Evolutionary conservation across 2,113 vertebrate species (phyloP).

Genomic region (Silurus glanis): DNA sequence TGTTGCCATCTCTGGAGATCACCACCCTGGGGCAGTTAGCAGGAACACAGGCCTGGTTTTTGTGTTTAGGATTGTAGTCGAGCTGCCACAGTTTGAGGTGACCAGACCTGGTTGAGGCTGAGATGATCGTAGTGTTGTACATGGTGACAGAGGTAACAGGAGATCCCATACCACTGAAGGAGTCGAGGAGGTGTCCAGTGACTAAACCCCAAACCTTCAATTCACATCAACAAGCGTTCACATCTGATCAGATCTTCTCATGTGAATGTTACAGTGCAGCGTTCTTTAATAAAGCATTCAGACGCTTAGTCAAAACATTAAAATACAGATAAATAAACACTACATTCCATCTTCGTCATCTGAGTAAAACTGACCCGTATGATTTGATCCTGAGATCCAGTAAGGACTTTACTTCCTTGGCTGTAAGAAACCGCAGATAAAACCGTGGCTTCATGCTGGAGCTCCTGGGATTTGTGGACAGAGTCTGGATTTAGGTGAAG

Average conservation of each 20-base stretch:
- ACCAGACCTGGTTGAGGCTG: slow-evolving; percentile 64
- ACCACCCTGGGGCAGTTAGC: slow-evolving; percentile 64
- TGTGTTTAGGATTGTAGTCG: slow-evolving; percentile 55
- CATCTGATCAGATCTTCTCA: neutral
- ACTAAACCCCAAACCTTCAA: slow-evolving; percentile 81
- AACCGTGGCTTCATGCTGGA: slow-evolving; percentile 71
- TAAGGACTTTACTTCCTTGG: slow-evolving; percentile 64
- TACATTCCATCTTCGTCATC: neutral
- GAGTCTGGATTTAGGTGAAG: slow-evolving; percentile 61
- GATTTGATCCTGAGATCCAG: slow-evolving; percentile 73
- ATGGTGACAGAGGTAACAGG: slow-evolving; percentile 64
- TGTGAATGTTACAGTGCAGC: neutral
- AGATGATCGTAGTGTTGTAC: slow-evolving; percentile 62
- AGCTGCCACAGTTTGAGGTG: slow-evolving; percentile 75
- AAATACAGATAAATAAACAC: neutral
- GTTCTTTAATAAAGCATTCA: too few relatives aligned
- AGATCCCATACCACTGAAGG: slow-evolving; percentile 66
- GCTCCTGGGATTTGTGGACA: slow-evolving; percentile 64
- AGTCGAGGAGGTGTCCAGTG: slow-evolving; percentile 70
- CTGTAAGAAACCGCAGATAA: slow-evolving; percentile 64
- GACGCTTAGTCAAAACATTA: neutral
- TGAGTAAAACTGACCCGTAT: slow-evolving; percentile 68
- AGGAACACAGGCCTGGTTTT: slow-evolving; percentile 59
- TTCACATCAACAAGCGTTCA: neutral
- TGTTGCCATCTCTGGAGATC: slow-evolving; percentile 65